Percentiles rank a stretch among this genome's conserved stretches.
These are phyloP conservation scores for Columba livia DNA, from an alignment of 2,113 vertebrate species.

Conservation along the genomic window DNA sequence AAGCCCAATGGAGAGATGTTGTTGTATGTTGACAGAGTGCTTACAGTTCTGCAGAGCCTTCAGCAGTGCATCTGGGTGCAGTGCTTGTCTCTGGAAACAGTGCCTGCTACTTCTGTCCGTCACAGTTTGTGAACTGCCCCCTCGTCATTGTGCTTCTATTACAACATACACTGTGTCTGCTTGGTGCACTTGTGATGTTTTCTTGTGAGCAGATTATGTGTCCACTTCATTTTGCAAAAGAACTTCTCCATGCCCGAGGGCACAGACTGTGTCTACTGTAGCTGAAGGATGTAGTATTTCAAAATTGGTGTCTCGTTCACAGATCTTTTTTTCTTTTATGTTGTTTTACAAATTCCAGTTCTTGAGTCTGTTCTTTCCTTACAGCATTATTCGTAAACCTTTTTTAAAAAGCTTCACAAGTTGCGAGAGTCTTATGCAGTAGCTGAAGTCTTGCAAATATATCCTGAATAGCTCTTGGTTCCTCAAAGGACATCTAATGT, in stretches of 20 bases:
- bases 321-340: background rate
- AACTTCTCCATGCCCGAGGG: background rate
- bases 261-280: background rate
- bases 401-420: background rate
- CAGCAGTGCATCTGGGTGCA: background rate
- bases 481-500: background rate
- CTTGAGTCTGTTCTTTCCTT: background rate
- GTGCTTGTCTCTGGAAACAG: background rate
- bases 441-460: background rate
- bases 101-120: background rate
- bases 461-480: background rate
- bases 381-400: background rate
- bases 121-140: background rate
- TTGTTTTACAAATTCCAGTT: background rate
- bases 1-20: background rate
- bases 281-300: background rate
- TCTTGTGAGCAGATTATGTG: background rate
- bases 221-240: background rate
- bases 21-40: background rate
- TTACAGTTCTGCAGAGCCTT: background rate
- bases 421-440: background rate
- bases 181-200: background rate
- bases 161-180: background rate
- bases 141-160: background rate
- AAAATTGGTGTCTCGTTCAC: background rate